Evolutionary conservation across 2,113 vertebrate genomes (phyloP).

Genomic region (Chamaea fasciata): DNA sequence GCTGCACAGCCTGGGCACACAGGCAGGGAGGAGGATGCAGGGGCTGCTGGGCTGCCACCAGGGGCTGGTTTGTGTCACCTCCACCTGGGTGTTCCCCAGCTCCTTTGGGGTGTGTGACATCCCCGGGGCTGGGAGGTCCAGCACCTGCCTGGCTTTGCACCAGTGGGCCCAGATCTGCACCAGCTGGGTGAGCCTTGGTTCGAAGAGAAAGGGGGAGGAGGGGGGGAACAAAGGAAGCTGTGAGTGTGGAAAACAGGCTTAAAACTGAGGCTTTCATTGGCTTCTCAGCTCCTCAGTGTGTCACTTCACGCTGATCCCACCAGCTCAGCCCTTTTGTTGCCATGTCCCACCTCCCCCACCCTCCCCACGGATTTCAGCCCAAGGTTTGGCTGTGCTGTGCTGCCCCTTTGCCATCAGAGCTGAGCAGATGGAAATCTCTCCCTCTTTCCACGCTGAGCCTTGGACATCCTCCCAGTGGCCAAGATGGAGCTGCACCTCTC

Average conservation of each 20-base stretch:
- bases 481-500: not conserved
- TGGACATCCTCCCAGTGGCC: not conserved
- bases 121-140: not conserved
- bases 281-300: not conserved
- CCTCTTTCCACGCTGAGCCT: rapidly evolving
- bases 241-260: not conserved
- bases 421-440: not conserved
- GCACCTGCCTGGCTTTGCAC: rapidly evolving
- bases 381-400: not conserved
- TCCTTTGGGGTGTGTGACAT: not conserved
- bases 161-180: not conserved
- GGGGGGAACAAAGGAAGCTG: not conserved
- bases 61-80: not conserved
- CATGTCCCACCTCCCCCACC: too few relatives aligned
- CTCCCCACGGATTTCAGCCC: not conserved
- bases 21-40: not conserved
- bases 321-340: not conserved
- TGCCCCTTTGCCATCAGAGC: not conserved
- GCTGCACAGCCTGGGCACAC: not conserved
- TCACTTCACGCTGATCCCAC: not conserved
- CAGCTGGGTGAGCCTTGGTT: not conserved
- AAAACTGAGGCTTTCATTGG: not conserved
- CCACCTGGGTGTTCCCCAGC: not conserved
- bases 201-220: not conserved
- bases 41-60: not conserved